A percentile compares a stretch with the other conserved stretches of the same genome.
These are phyloP conservation scores for Amblyteles armatorius DNA, from an alignment of 2,888 invertebrate genomes.

Conservation along the genomic window DNA sequence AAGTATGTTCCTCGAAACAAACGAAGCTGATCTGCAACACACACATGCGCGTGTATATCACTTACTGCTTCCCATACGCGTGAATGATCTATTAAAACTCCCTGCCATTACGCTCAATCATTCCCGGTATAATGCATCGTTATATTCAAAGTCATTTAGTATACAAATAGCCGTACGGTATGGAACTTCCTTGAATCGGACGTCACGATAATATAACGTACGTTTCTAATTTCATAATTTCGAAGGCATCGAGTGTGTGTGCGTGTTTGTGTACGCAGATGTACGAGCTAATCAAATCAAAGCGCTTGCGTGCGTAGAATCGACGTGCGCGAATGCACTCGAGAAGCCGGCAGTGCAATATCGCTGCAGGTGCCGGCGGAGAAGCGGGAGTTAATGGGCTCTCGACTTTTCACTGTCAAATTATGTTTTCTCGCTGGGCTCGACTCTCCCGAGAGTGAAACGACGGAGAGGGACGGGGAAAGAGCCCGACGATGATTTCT, in stretches of 20 bases:
- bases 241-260: conserved; percentile 4
- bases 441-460: neutral
- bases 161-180: conserved; percentile 34
- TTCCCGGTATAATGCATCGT: conserved; percentile 46
- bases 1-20: conserved; percentile 51
- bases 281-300: conserved; percentile 29
- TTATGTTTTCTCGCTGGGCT: conserved; percentile 39
- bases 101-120: conserved; percentile 37
- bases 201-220: conserved; percentile 53
- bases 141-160: conserved; percentile 28
- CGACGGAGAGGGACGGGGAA: neutral
- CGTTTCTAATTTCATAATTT: conserved; percentile 43
- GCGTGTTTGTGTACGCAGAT: conserved; percentile 2
- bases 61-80: neutral
- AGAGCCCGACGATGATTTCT: neutral
- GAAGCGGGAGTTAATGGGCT: conserved; percentile 48
- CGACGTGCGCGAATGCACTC: conserved; percentile 21
- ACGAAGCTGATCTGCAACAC: neutral
- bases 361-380: neutral
- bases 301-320: conserved; percentile 9
- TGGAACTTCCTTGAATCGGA: conserved; percentile 50
- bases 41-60: neutral
- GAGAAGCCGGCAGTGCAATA: neutral
- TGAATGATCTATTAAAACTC: conserved; percentile 23
- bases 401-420: conserved; percentile 64